Percentiles rank a stretch among this genome's conserved stretches.
Conservation (phyloP, 92 coral and sea anemone genomes). For the Parazoanthus swiftii region DNA sequence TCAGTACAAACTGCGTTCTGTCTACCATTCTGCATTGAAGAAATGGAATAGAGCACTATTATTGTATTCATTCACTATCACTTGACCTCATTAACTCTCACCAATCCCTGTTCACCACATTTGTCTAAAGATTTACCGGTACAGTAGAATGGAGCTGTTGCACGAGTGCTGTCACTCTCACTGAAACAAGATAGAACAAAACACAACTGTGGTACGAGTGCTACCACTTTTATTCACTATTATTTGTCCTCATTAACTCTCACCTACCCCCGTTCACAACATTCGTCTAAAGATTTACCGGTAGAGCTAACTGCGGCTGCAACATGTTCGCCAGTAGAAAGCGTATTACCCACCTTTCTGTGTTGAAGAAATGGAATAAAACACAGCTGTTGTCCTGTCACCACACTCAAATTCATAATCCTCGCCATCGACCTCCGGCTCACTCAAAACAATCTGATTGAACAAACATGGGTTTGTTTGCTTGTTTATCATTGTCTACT, state of each 20-base stretch:
- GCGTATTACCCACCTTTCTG: not conserved
- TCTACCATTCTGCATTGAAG: conserved; percentile 51
- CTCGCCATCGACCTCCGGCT: conserved; percentile 85
- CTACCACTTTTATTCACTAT: conserved; percentile 40
- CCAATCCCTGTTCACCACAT: not conserved
- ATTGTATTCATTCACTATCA: conserved; percentile 55
- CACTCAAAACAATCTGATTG: conserved; percentile 74
- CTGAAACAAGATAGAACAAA: too few relatives aligned
- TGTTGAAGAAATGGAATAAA: conserved; percentile 91
- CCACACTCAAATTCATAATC: conserved; percentile 89
- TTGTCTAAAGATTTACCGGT: not conserved
- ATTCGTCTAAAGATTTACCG: not conserved
- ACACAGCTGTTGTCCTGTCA: conserved; percentile 91
- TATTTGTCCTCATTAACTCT: not conserved
- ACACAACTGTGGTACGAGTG: too few relatives aligned
- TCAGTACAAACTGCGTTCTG: not conserved
- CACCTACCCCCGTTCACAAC: not conserved
- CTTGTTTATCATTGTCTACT: too few relatives aligned
- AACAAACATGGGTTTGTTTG: not conserved
- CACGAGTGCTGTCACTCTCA: too few relatives aligned
- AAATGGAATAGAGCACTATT: conserved; percentile 90
- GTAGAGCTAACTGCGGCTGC: not conserved
- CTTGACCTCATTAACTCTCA: not conserved
- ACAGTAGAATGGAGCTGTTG: not conserved
- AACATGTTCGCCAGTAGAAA: not conserved